A percentile compares a stretch with the other conserved stretches of the same genome.
Conservation (phyloP, 2,888 invertebrate genomes). For the Caenorhabditis sinica region DNA sequence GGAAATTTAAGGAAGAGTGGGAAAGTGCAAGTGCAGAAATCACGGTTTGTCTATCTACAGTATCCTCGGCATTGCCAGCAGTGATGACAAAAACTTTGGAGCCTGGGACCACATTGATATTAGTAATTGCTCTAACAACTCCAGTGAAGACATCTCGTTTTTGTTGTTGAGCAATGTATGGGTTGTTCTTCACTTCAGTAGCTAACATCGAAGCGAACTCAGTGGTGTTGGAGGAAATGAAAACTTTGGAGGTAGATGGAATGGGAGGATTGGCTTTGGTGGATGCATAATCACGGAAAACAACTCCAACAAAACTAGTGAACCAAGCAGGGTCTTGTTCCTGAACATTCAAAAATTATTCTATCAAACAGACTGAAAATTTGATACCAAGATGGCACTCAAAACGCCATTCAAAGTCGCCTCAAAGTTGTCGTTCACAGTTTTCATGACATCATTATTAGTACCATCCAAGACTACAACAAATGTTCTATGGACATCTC, state of each 20-base stretch:
- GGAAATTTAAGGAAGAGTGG: slow-evolving; percentile 64
- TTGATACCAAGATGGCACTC: slow-evolving; percentile 23
- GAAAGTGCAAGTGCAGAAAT: slow-evolving; percentile 57
- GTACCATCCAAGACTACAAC: slow-evolving; percentile 74
- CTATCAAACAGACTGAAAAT: background rate
- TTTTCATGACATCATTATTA: slow-evolving; percentile 65
- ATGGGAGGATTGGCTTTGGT: slow-evolving; percentile 30
- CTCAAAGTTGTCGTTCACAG: slow-evolving; percentile 61
- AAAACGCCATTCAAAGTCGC: slow-evolving; percentile 52
- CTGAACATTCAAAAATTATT: slow-evolving; percentile 27
- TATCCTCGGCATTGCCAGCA: slow-evolving; percentile 64
- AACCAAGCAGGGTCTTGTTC: slow-evolving; percentile 68
- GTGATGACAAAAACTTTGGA: slow-evolving; percentile 66
- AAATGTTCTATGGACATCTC: slow-evolving; percentile 65
- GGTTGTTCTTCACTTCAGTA: slow-evolving; percentile 44
- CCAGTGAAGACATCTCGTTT: slow-evolving; percentile 68
- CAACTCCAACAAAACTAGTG: slow-evolving; percentile 70
- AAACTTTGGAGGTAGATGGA: slow-evolving; percentile 55
- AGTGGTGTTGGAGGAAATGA: slow-evolving; percentile 41
- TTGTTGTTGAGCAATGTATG: slow-evolving; percentile 58
- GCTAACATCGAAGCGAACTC: slow-evolving; percentile 46
- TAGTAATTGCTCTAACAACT: slow-evolving; percentile 43
- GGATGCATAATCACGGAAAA: slow-evolving; percentile 69
- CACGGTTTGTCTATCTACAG: slow-evolving; percentile 57
- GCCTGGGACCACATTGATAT: slow-evolving; percentile 44